Percentiles rank a stretch among this genome's conserved stretches.
These are phyloP conservation scores for Helicoverpa assulta DNA, from an alignment of 2,888 invertebrate genomes.

Conservation along the genomic window DNA sequence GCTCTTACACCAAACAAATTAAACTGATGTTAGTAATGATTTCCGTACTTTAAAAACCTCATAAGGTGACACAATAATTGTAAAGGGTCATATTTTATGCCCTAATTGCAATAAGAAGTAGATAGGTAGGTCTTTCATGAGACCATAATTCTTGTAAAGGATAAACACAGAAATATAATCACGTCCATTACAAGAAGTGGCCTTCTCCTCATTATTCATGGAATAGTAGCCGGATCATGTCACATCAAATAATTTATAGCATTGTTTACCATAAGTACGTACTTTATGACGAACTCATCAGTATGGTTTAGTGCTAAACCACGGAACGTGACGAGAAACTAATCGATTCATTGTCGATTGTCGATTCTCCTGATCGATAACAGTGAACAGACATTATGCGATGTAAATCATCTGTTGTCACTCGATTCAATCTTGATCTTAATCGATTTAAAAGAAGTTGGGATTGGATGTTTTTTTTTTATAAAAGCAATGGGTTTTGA, in stretches of 20 bases:
- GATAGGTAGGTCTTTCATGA: too few relatives aligned
- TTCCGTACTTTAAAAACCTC: too few relatives aligned
- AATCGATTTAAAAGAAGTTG: conserved; percentile 54
- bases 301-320: conserved; percentile 20
- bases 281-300: conserved; percentile 11
- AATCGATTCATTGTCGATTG: conserved; percentile 24
- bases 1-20: too few relatives aligned
- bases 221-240: not conserved
- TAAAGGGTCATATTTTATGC: too few relatives aligned
- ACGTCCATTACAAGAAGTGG: not conserved
- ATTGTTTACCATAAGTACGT: not conserved
- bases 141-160: not conserved
- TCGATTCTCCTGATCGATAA: conserved; percentile 44
- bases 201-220: not conserved
- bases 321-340: conserved; percentile 56
- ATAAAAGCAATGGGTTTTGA: conserved; percentile 24
- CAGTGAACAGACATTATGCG: conserved; percentile 49
- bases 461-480: conserved; percentile 22
- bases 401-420: conserved; percentile 58
- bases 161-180: not conserved
- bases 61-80: too few relatives aligned
- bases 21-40: too few relatives aligned
- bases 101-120: too few relatives aligned
- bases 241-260: conserved; percentile 3
- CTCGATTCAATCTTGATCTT: conserved; percentile 52